Evolutionary conservation across 2,113 vertebrate genomes (phyloP), one percentile per base, ranked within the genome.

Genomic region (Lota lota): DNA sequence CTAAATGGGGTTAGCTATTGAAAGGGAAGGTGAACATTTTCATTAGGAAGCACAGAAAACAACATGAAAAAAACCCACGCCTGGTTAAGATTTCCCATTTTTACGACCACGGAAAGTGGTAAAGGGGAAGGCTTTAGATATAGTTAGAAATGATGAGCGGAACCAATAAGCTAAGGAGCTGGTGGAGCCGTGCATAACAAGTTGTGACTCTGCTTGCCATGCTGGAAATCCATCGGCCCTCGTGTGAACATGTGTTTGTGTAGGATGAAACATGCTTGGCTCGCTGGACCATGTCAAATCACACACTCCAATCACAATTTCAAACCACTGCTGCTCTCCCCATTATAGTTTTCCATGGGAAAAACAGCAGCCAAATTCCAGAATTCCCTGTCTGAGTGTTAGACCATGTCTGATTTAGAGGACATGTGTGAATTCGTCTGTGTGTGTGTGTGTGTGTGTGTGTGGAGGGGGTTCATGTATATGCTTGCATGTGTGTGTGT

Each of bases 181-280:
- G 8, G 53, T 57, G 83, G 61, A 77, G 80, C 69, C 73, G n/a
- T 78, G 76, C 15, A 22, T 8, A 14, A 2, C 40, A 47, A 5
- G 10, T 8, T 47, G 64, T 86, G 88, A 90, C 79, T 82, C 66
- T 64, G 72, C 61, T 69, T 50, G 1, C 71, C 86, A 88, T 74
- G 83, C 79, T 88, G 86, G 84, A 88, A 89, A 89, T 64, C 72
- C 83, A 84, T 88, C 81, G 68, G 74, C 65, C 62, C 33, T 67
- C 75, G 54, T 67, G 70, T 78, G 54, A 75, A 76, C 84, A 82
- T 78, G 74, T 47, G 40, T 11, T 80, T 82, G 79, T 84, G 73
- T 76, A 76, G 79, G 84, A 79, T 58, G 64, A 80, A 90, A 88
- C 90, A 90, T 72, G 83, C 78, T 86, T 78, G 83, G 83, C 85